These are phyloP conservation scores for Chionodraco myersi DNA, from an alignment of 2,113 vertebrate species.

Conservation along the genomic window DNA sequence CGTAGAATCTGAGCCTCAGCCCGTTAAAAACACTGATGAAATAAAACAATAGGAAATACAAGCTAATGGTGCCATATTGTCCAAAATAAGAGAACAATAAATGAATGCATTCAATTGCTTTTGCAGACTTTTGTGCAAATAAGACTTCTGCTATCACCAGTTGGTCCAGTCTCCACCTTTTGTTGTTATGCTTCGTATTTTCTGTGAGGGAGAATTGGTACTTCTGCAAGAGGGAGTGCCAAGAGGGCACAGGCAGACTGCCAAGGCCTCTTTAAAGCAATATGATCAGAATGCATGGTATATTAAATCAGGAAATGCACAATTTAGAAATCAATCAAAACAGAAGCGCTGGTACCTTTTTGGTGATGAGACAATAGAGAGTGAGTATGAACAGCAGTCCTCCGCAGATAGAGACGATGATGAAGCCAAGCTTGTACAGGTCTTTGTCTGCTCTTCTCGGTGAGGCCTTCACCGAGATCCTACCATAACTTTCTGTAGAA, in stretches of 20 bases:
- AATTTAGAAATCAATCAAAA: slow-evolving; percentile 17
- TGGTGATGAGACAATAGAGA: slow-evolving; percentile 75
- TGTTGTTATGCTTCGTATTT: slow-evolving; percentile 29
- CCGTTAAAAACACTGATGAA: not conserved
- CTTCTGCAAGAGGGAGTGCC: slow-evolving; percentile 11
- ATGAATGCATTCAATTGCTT: not conserved
- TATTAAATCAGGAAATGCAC: slow-evolving; percentile 21
- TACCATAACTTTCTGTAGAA: slow-evolving; percentile 67
- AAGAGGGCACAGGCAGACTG: not conserved
- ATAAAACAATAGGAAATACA: not conserved
- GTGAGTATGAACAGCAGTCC: slow-evolving; percentile 74
- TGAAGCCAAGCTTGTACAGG: slow-evolving; percentile 76
- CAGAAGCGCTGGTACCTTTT: slow-evolving; percentile 69
- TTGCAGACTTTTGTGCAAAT: slow-evolving; percentile 1
- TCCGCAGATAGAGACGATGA: slow-evolving; percentile 73
- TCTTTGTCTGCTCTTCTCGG: slow-evolving; percentile 66
- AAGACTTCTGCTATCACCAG: not conserved
- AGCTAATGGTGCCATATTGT: not conserved
- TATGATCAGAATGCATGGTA: slow-evolving; percentile 29
- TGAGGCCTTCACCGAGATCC: slow-evolving; percentile 61
- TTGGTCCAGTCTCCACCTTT: not conserved
- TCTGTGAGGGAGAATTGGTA: slow-evolving; percentile 5
- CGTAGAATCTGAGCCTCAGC: not conserved
- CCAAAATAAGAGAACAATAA: not conserved
- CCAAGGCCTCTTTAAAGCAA: slow-evolving; percentile 11